Base-by-base conservation (phyloP, 2,113 vertebrate species). In the Grammomys surdaster region DNA sequence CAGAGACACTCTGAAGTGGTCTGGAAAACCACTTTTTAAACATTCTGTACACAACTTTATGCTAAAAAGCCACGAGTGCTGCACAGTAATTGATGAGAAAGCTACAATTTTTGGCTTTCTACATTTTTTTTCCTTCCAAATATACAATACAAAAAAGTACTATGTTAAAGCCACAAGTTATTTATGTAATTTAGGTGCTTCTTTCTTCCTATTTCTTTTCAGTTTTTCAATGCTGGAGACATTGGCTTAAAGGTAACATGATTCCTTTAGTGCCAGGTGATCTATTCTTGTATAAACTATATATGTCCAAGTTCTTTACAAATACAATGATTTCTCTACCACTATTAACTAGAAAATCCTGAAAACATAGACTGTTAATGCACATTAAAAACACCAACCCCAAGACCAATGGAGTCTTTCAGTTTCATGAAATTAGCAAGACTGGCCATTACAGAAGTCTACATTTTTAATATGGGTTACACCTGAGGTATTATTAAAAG, bases 21-120 rank as follows among this genome's bases (percentile, higher is more conserved):
- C 65, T 94, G 67, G 95, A 97, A 95, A 97, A 95, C 95, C 94
- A 95, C 7, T 96, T 94, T 73, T 94, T 97, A 82, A 93, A 91
- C 73, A 92, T 96, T 96, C 94, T 94, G 77, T 51, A 73, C 90
- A 96, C 85, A 97, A 75, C n/a, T 77, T 92, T 90, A 96, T 80
- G 90, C 93, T 95, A 93, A 97, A 95, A 97, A 82, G 87, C 80
- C 91, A 63, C 22, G 48, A 75, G 72, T 51, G 85, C 19, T 69
- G 17, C 76, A 73, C 72, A 93, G 31, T 70, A 88, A 93, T 70
- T 96, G 51, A 94, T 22, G 40, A 60, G 8, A 96, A 95, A 90
- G 46, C 46, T 81, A 26, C 13, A 75, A 89, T 90, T 72, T 93
- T 75, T 97, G 28, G 86, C 89, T 89, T 72, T 67, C 85, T 96